Evolutionary conservation across 2,888 invertebrate genomes (phyloP), one percentile per base, ranked within the genome.

Genomic region (Pammene aurita): DNA sequence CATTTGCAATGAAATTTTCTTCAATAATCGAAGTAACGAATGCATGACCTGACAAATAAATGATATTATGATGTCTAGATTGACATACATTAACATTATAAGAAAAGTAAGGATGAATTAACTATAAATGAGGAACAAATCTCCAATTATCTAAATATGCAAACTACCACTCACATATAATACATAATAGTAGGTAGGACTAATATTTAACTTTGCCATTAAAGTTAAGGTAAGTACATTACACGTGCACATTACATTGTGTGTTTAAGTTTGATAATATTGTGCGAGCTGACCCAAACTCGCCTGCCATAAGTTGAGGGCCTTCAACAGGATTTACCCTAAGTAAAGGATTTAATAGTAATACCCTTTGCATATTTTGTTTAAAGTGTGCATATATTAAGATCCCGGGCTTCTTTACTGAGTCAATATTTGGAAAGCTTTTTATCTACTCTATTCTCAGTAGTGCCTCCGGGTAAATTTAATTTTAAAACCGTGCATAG

Each of bases 301-400:
- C 63, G 16, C 56, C 52, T 63, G 52, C 52, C 57, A 46, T 63
- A 68, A 68, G 63, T 68, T 68, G 63, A 52, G 44, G 34, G 63
- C 63, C 52, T 68, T 50, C 42, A 48, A 35, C 57, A 63, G 68
- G 63, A 63, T 64, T 58, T 35, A 57, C 57, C 68, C 68, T 68
- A 54, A 68, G 68, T 68, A 68, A 63, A 68, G 68, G 68, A 68
- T 67, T 67, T 67, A 67, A 67, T 62, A 64, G 68, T 68, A 68
- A 68, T 64, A 68, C 68, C 68, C 63, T 68, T 68, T 68, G 63
- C 68, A 68, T 68, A 68, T 68, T 68, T 68, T 68, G 68, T 63
- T n/a, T n/a, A 68, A 52, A 52, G 50, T 68, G 68, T 68, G 68
- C 68, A 68, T 68, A 68, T 42, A 68, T 68, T 64, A 68, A 64